A percentile compares a stretch with the other conserved stretches of the same genome.
These are phyloP conservation scores for Bombus impatiens DNA, from an alignment of 1,140 invertebrate genomes.

Conservation along the genomic window DNA sequence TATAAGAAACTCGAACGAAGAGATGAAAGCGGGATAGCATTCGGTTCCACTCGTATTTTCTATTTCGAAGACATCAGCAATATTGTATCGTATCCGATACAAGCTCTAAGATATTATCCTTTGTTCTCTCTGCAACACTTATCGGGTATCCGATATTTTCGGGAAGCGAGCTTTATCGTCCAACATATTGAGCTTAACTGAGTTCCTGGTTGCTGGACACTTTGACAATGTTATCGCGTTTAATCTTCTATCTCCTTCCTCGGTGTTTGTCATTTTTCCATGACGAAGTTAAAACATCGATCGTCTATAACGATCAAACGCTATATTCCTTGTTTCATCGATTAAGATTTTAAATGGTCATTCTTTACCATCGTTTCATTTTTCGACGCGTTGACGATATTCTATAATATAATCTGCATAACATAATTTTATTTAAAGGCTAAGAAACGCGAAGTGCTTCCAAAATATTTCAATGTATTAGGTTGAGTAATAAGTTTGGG, in stretches of 20 bases:
- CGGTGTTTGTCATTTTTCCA: not conserved
- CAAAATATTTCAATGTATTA: too few species aligned
- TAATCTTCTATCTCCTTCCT: slow-evolving; percentile 21
- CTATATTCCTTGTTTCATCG: not conserved
- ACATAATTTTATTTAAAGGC: too few species aligned
- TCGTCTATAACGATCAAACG: not conserved
- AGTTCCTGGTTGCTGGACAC: slow-evolving; percentile 33
- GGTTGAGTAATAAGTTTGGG: too few species aligned
- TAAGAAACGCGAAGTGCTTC: too few species aligned
- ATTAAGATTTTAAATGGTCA: not conserved
- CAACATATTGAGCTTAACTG: slow-evolving; percentile 45
- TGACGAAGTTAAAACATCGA: not conserved
- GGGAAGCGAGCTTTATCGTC: slow-evolving; percentile 14
- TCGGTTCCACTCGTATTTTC: slow-evolving; percentile 33
- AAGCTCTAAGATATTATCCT: slow-evolving; percentile 23
- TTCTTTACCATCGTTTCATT: not conserved
- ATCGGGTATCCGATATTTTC: slow-evolving; percentile 49
- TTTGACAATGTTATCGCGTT: slow-evolving; percentile 46
- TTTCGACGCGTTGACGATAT: not conserved
- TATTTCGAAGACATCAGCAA: slow-evolving; percentile 49
- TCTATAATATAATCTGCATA: too few species aligned
- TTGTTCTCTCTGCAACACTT: slow-evolving; percentile 43
- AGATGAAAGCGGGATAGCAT: slow-evolving; percentile 7
- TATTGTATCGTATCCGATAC: slow-evolving; percentile 35
- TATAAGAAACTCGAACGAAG: not conserved